Base-by-base conservation (phyloP, 2,888 invertebrate species). In the Archips xylosteana region DNA sequence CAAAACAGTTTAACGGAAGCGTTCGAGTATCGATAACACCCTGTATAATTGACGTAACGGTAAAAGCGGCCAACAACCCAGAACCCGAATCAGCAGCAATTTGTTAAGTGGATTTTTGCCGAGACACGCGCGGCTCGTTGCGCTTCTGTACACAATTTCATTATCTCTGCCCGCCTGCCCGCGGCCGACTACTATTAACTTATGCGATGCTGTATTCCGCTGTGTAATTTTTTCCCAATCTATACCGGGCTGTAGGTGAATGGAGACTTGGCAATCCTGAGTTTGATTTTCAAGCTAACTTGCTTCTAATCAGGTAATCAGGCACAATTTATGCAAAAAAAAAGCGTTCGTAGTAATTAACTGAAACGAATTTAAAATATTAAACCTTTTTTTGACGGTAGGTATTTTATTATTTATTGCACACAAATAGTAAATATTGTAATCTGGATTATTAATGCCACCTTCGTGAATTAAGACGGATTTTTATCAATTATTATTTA, bases 71-170 rank as follows among this genome's bases (percentile, higher is more conserved):
- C 92, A 93, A 92, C 93, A 93, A 93, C 92, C 92, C 92, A 89
- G 91, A 93, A 91, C 94, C 94, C 92, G 93, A 94, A 94, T 94
- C 94, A 94, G 93, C 94, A 92, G 94, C 94, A 95, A 95, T 94
- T 94, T 95, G 94, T 94, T 94, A 95, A 94, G 94, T 94, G 95
- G 94, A 95, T 94, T 95, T 94, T 94, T 94, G 92, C 90, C 93
- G 94, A 94, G 94, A 93, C 94, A 92, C 92, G 92, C 92, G 85
- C 90, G 92, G 87, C 92, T 91, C 94, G 94, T 90, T 92, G 93
- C 94, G 94, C 94, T 92, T 87, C 92, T 94, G 91, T 92, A 94
- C 94, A 94, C 94, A 94, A 94, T 94, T 94, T 94, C 94, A 94
- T 94, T 94, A 94, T 93, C 92, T 92, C 88, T 88, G 88, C 89